These are phyloP conservation scores for Craterocephalus amniculus DNA, from an alignment of 2,797 vertebrate species.

Conservation along the genomic window DNA sequence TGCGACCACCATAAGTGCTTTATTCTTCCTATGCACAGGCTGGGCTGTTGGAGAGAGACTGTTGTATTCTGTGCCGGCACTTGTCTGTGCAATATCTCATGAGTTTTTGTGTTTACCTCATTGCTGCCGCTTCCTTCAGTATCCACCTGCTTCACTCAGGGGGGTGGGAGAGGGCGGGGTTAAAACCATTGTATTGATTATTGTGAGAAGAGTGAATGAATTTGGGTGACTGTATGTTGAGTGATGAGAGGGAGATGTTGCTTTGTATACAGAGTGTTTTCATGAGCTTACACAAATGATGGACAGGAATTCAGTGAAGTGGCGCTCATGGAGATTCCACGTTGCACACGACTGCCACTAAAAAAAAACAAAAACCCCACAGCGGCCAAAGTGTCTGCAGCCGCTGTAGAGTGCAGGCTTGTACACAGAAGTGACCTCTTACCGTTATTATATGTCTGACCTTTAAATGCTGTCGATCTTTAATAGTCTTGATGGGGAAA, in stretches of 20 bases:
- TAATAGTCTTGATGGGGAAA: conserved; percentile 39
- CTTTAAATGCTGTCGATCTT: conserved; percentile 54
- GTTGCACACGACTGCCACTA: conserved; percentile 60
- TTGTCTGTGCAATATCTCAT: conserved; percentile 91
- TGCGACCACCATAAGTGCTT: conserved; percentile 99
- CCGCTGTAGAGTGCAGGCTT: conserved; percentile 53
- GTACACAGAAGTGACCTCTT: conserved; percentile 71
- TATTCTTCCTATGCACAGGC: conserved; percentile 99
- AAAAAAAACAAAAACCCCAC: conserved; percentile 23
- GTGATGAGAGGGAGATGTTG: conserved; percentile 17
- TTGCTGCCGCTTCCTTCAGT: conserved; percentile 67
- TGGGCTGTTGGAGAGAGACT: conserved; percentile 93
- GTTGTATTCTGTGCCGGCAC: conserved; percentile 91
- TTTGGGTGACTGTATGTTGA: conserved; percentile 22
- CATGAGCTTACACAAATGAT: conserved; percentile 47
- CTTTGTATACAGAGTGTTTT: conserved; percentile 31
- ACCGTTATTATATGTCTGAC: conserved; percentile 40
- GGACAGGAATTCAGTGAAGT: conserved; percentile 47
- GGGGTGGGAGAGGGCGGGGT: not conserved
- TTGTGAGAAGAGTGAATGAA: conserved; percentile 49
- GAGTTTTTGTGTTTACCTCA: conserved; percentile 76
- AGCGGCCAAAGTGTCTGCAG: conserved; percentile 52
- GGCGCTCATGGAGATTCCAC: conserved; percentile 59
- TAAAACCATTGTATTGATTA: conserved; percentile 64
- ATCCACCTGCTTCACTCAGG: conserved; percentile 47